A percentile compares a stretch with the other conserved stretches of the same genome.
phyloP scores from a whole-genome alignment of 2,113 vertebrate genomes.

The Gambusia affinis region DNA sequence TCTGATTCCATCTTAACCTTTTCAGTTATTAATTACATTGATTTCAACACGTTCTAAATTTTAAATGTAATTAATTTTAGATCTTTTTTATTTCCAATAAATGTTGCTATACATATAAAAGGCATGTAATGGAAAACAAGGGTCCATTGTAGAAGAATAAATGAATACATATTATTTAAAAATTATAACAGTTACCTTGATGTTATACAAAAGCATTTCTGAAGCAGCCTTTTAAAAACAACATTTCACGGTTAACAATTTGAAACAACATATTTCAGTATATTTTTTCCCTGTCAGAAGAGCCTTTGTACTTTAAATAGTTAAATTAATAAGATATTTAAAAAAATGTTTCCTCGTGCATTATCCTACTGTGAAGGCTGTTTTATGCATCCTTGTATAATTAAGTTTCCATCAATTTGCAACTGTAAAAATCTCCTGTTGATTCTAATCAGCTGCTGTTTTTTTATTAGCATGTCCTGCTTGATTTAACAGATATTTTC shows the following conservation, averaged over 20 bases:
- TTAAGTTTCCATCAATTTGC: not conserved
- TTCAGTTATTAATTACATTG: too few relatives aligned
- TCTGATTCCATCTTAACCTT: too few relatives aligned
- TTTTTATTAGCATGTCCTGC: not conserved
- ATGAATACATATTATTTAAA: not conserved
- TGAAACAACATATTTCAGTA: not conserved
- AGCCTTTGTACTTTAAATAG: not conserved
- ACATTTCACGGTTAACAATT: not conserved
- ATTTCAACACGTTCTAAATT: too few relatives aligned
- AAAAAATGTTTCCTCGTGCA: not conserved
- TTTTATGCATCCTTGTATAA: not conserved
- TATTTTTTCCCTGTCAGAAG: not conserved
- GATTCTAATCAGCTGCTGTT: not conserved
- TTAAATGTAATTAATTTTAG: too few relatives aligned
- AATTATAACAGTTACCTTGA: not conserved
- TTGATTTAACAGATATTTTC: not conserved
- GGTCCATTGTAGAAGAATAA: not conserved
- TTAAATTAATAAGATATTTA: not conserved
- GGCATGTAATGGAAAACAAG: not conserved
- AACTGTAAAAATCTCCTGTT: not conserved
- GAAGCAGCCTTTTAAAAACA: too few relatives aligned
- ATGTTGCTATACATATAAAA: not conserved
- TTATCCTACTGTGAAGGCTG: conserved; percentile 4
- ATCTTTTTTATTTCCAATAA: not conserved
- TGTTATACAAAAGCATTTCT: too few relatives aligned